Base-by-base conservation (phyloP, 2,797 vertebrate species). In the Coregonus sp. region DNA sequence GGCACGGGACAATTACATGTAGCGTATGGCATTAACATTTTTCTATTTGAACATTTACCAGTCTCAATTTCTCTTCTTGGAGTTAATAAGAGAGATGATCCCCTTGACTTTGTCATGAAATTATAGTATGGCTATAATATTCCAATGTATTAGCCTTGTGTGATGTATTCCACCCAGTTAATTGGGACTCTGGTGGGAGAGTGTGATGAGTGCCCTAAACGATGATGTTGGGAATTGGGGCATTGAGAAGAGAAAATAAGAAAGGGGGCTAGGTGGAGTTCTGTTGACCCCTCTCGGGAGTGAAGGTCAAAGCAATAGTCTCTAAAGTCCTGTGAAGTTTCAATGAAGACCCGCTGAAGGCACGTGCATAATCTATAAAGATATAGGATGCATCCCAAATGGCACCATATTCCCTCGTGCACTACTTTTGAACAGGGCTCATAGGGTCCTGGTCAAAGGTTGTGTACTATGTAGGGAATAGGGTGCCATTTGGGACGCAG, bases 51-150 rank as follows among this genome's bases (percentile, higher is more conserved):
- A 96, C 96, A 97, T 98, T 96, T 92, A 97, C 97, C 97, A 96
- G 97, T 95, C 96, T 96, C 97, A 96, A 94, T 98, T 97, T 96
- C 96, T 98, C 96, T 95, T 94, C 95, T 33, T 16, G 15, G 95
- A 97, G 96, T 98, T 98, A 98, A 99, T 98, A 98, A 98, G 97
- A 98, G 95, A 92, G 95, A 98, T 97, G 96, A 97, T 97, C 96
- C 96, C 96, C 95, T 95, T 98, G 97, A 98, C 97, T 98, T 97
- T 96, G 97, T 96, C 96, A 96, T 97, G 96, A 96, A 98, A 99
- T 98, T 96, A 99, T 98, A 97, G 96, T 97, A 97, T 96, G 96
- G 96, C 95, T 97, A 96, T 97, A 97, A 97, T 98, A 98, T 98
- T 98, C 96, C 97, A 98, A 98, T 98, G 96, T 99, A 97, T 98